Conservation (phyloP, 23 tunicate species). For the Botrylloides violaceus region DNA sequence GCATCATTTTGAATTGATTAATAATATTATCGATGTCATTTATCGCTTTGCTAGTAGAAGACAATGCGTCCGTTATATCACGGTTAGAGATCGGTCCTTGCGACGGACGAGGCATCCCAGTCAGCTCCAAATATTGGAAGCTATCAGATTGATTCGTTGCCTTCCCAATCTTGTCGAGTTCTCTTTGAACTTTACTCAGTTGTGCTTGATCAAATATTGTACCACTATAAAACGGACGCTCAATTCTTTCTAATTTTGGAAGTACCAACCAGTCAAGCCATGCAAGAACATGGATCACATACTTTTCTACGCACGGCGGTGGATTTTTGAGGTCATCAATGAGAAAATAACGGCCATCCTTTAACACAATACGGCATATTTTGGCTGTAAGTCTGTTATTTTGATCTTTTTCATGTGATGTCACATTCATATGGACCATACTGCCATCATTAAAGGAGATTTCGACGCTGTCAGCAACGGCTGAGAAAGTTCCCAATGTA, state of each 20-base stretch:
- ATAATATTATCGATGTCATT: slow-evolving; percentile 41
- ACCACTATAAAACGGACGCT: slow-evolving; percentile 36
- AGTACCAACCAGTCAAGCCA: slow-evolving; percentile 60
- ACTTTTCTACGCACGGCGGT: slow-evolving; percentile 11
- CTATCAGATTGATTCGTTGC: slow-evolving; percentile 5
- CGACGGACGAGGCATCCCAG: background rate
- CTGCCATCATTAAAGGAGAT: slow-evolving; percentile 51
- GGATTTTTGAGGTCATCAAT: background rate
- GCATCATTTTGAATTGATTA: slow-evolving; percentile 10
- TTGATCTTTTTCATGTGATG: background rate
- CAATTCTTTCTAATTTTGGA: slow-evolving; percentile 7
- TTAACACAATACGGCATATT: slow-evolving; percentile 30
- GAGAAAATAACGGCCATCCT: slow-evolving; percentile 30
- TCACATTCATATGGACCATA: slow-evolving; percentile 28
- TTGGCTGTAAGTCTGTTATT: slow-evolving; percentile 4
- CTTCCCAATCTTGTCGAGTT: slow-evolving; percentile 49
- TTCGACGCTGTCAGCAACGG: slow-evolving; percentile 40
- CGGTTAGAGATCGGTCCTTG: background rate
- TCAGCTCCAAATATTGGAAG: slow-evolving; percentile 8
- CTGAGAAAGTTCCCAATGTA: slow-evolving; percentile 41
- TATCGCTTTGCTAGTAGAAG: slow-evolving; percentile 34
- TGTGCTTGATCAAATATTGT: slow-evolving; percentile 42
- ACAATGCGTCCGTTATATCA: slow-evolving; percentile 24
- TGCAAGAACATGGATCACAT: slow-evolving; percentile 43
- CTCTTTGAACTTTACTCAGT: slow-evolving; percentile 30